phyloP scores from a whole-genome alignment of 1,140 invertebrate genomes.

The Metopolophium dirhodum region DNA sequence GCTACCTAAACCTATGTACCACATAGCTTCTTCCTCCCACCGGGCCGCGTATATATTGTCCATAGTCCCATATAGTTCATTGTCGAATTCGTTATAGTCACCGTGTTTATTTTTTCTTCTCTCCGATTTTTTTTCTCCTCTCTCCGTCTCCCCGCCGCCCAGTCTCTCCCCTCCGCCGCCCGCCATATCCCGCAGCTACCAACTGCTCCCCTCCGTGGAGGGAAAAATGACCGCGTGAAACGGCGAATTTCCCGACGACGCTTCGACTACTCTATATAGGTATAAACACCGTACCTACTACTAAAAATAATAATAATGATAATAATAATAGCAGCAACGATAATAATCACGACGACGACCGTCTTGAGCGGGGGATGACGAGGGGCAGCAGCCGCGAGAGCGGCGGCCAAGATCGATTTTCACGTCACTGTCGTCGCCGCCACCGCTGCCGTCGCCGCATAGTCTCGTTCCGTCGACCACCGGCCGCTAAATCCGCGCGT shows the following conservation, averaged over 20 bases:
- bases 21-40: background rate
- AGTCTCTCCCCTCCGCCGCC: background rate
- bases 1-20: background rate
- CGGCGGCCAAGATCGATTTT: background rate
- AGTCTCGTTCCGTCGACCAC: background rate
- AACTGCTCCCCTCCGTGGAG: background rate
- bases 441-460: background rate
- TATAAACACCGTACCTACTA: background rate
- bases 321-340: background rate
- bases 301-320: background rate
- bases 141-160: background rate
- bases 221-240: constrained; percentile 37
- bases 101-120: background rate
- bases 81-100: constrained; percentile 47
- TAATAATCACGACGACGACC: background rate
- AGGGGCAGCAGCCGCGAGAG: background rate
- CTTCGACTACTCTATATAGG: too few relatives aligned
- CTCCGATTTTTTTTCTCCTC: background rate
- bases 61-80: constrained; percentile 33
- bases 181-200: background rate
- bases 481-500: background rate
- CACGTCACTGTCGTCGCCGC: background rate
- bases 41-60: background rate
- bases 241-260: background rate
- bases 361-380: background rate